A percentile compares a stretch with the other conserved stretches of the same genome.
Evolutionary conservation across 2,797 vertebrate species (phyloP).

Genomic region (Iguana delicatissima): DNA sequence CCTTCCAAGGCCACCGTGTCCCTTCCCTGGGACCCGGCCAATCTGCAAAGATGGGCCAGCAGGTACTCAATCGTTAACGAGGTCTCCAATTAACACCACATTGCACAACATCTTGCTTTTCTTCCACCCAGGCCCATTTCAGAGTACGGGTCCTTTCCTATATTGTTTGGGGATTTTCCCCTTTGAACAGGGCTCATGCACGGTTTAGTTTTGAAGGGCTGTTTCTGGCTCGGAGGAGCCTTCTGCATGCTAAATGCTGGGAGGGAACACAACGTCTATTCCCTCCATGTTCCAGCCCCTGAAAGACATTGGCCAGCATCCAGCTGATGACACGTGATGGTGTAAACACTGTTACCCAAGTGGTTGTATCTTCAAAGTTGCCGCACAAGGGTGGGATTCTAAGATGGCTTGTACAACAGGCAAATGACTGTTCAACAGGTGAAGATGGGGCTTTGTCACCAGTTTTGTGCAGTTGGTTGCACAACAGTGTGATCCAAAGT

Average conservation of each 20-base stretch:
- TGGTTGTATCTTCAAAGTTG: too few species aligned
- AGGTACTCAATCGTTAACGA: constrained; percentile 48
- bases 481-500: too few species aligned
- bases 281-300: not conserved
- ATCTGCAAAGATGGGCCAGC: not conserved
- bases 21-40: not conserved
- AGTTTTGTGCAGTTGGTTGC: too few species aligned
- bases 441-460: too few species aligned
- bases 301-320: too few species aligned
- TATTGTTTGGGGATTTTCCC: constrained; percentile 40
- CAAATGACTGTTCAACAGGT: too few species aligned
- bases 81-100: constrained; percentile 54
- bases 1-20: constrained; percentile 24
- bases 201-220: not conserved
- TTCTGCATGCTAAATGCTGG: not conserved
- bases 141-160: not conserved
- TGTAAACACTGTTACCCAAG: too few species aligned
- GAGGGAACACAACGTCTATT: rapidly evolving
- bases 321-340: too few species aligned
- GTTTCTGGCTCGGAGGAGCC: not conserved
- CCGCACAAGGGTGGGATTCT: too few species aligned
- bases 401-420: too few species aligned
- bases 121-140: not conserved
- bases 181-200: not conserved
- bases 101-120: constrained; percentile 19